Conservation (phyloP, 2,113 vertebrate genomes). For the Pavo muticus region DNA sequence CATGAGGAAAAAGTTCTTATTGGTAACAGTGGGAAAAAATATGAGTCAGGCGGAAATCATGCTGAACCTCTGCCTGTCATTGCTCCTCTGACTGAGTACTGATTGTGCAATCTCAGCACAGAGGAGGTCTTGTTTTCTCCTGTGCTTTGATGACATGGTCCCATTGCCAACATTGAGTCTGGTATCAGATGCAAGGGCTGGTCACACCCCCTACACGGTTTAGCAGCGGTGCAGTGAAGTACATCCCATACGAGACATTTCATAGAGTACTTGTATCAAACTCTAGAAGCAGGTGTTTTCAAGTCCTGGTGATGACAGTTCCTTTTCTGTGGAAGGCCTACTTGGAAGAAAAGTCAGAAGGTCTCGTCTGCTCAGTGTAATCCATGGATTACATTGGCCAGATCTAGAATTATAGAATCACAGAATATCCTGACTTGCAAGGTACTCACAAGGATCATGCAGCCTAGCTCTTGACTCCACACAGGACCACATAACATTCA, state of each 20-base stretch:
- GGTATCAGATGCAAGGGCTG: background rate
- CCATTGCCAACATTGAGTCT: fast-evolving
- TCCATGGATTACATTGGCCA: background rate
- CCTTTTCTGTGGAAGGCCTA: background rate
- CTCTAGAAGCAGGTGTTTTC: fast-evolving
- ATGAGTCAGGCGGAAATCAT: slow-evolving; percentile 67
- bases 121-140: slow-evolving; percentile 9
- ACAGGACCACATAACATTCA: background rate
- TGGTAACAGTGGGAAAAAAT: slow-evolving; percentile 64
- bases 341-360: background rate
- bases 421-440: background rate
- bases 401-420: background rate
- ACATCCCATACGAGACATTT: background rate
- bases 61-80: slow-evolving; percentile 40
- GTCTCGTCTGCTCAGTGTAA: background rate
- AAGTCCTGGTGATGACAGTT: fast-evolving
- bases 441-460: background rate
- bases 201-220: background rate
- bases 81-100: background rate
- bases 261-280: fast-evolving
- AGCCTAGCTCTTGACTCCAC: background rate
- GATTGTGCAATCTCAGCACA: slow-evolving; percentile 44
- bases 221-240: background rate
- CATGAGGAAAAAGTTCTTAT: slow-evolving; percentile 67
- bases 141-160: background rate